Evolutionary conservation across 1,140 invertebrate species (phyloP), one percentile per base, ranked within the genome.

Genomic region (Philotrypesis tridentata): DNA sequence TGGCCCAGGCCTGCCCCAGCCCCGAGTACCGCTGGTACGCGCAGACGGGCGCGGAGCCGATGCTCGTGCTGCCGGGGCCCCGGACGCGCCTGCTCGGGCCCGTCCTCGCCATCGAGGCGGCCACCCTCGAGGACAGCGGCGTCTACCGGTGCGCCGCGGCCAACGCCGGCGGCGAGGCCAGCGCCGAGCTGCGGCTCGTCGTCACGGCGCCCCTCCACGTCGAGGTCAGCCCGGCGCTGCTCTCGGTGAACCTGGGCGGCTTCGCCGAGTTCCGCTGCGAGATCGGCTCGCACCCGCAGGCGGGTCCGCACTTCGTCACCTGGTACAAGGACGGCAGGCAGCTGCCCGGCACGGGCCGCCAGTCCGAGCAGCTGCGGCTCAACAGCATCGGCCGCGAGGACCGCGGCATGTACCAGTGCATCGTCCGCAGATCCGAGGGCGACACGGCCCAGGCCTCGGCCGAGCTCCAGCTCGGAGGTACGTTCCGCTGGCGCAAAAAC

Each of bases 331-430:
- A 97, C 89, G 95, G 95, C 0, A 89, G 95, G 43, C 94, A 95
- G 87, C 89, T 96, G 77, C 94, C 95, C 2, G 94, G 93, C 25
- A 93, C 94, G 14, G 94, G 94, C 9, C 91, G 94, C 84, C 93
- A 94, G 84, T 93, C 93, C 37, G 95, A 96, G 85, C 93, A 94
- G 55, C 86, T 97, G 31, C 92, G 94, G 48, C 92, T 95, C 65
- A 93, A 94, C 79, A 93, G 95, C 81, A 96, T 96, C 78, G 94
- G 94, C 85, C 91, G 95, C 84, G 95, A 96, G 85, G 95, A 96
- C 89, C 92, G 95, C 84, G 96, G 96, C 81, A 97, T 97, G 95
- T 97, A 97, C 90, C 96, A 97, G 87, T 97, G 96, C 88, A 93
- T 97, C 83, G 96, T 96, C 0, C 93, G 94, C 76, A 90, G 95